phyloP scores from a whole-genome alignment of 1,140 invertebrate species.

The Camponotus floridanus region DNA sequence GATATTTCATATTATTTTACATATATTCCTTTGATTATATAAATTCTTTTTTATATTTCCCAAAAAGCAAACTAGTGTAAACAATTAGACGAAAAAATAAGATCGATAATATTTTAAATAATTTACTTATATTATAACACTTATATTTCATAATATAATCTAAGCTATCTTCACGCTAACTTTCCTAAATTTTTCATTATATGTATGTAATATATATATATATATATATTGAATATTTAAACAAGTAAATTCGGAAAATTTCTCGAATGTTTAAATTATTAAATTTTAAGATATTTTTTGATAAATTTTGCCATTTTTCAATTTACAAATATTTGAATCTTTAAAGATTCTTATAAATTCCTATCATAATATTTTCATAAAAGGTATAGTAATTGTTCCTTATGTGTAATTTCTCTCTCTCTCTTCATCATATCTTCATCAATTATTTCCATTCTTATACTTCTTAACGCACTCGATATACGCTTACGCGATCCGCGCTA shows the following conservation, averaged over 20 bases:
- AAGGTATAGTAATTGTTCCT: neutral
- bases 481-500: constrained; percentile 66
- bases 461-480: constrained; percentile 45
- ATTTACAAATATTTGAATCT: constrained; percentile 8
- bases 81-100: neutral
- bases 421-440: neutral
- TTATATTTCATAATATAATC: constrained; percentile 2
- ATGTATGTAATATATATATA: too few relatives aligned
- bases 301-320: neutral
- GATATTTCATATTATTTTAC: neutral
- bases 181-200: too few relatives aligned
- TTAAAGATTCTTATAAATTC: neutral
- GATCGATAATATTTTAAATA: neutral
- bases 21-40: neutral
- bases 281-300: too few relatives aligned
- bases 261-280: too few relatives aligned
- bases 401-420: neutral
- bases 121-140: neutral
- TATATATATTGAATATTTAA: too few relatives aligned
- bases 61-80: neutral
- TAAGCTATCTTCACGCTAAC: neutral
- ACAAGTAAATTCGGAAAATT: too few relatives aligned
- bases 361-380: neutral
- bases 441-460: constrained; percentile 22
- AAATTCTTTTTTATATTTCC: neutral